Base-by-base conservation (phyloP, 1,140 invertebrate species). In the Eriocheir sinensis region DNA sequence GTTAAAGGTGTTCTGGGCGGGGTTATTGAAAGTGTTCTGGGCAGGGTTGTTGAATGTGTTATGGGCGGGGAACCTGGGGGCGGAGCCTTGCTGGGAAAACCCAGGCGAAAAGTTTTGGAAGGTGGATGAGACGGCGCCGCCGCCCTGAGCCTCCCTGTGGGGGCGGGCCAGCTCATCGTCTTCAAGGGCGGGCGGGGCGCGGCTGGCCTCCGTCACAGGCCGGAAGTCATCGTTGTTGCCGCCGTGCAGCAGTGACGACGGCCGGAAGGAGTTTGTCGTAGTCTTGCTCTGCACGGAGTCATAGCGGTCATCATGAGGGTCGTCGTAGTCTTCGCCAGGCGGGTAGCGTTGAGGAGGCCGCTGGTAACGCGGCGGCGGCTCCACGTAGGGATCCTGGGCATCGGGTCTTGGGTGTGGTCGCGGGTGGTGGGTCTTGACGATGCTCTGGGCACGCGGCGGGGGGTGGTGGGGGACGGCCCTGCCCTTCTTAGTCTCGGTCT, bases 181-280 rank as follows among this genome's bases (percentile, higher is more conserved):
- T 27, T 91, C 81, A 27, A 9, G 48, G 9, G 80, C n/a, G 6
- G 94, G n/a, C 3, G 40, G n/a, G 27, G 80, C n/a, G n/a, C 44
- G 79, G n/a, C 53, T 81, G 0, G 86, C 60, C 9, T 41, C 80
- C n/a, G 93, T 94, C 21, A 95, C 94, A 34, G 94, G 94, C 79
- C 89, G 94, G 60, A 95, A 95, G 4, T 92, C 91, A 17, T 95
- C 94, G 27, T 85, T 83, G 2, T n/a, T 21, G 48, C 92, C 88
- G 38, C 89, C 38, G 3, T 91, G 89, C 2, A 95, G 41, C 36
- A 92, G 91, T n/a, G 94, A 92, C 9, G 94, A 95, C 53, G 94
- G 94, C 9, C 94, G 91, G 91, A 95, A 95, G 36, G 91, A 80
- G 41, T 92, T 85, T 89, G 86, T 72, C 27, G 91, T 89, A n/a